Percentiles rank a stretch among this genome's conserved stretches.
phyloP scores from a whole-genome alignment of 2,797 vertebrate genomes.

The Euphonia xanthogaster region DNA sequence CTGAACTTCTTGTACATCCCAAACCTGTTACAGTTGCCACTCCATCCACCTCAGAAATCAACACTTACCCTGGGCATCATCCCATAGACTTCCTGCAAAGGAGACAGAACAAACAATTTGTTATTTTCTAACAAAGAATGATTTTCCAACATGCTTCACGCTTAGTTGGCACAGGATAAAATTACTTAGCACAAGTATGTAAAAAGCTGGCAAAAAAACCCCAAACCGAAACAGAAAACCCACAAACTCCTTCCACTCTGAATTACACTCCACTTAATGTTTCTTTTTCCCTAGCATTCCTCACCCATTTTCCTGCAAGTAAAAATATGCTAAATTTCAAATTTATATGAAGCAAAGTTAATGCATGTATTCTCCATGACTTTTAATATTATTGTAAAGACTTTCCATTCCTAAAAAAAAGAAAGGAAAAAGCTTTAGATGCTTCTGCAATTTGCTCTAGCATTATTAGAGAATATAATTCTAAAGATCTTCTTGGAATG shows the following conservation, averaged over 20 bases:
- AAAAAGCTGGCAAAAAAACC: neutral
- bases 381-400: neutral
- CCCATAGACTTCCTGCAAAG: conserved; percentile 76
- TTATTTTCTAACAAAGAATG: neutral
- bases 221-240: neutral
- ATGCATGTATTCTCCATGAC: neutral
- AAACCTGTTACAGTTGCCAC: neutral
- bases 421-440: neutral
- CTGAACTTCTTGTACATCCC: neutral
- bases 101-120: neutral
- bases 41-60: neutral
- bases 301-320: neutral
- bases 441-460: neutral
- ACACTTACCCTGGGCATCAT: conserved; percentile 77
- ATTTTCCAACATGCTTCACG: neutral
- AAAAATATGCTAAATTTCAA: neutral
- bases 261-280: neutral
- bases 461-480: neutral
- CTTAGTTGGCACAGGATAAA: neutral
- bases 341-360: neutral
- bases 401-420: neutral
- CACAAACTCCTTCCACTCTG: neutral
- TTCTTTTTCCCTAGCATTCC: neutral
- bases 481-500: neutral
- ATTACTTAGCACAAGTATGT: neutral